Evolutionary conservation across 2,888 invertebrate species (phyloP).

Genomic region (Candidula unifasciata): DNA sequence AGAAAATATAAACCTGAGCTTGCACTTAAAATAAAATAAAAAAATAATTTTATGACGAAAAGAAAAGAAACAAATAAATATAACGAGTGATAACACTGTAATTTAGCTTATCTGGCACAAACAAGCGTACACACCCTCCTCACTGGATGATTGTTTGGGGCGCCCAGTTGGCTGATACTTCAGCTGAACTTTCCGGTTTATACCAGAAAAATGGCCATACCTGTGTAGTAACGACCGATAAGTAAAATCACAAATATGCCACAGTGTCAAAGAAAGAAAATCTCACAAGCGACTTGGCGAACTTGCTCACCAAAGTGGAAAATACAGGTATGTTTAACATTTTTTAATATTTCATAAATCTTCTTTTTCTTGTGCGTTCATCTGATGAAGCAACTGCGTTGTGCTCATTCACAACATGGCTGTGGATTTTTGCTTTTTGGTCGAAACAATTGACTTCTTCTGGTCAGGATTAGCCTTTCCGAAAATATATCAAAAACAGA

Average conservation of each 20-base stretch:
- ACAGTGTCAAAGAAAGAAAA: too few species aligned
- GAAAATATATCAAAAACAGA: too few species aligned
- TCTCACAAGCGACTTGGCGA: too few species aligned
- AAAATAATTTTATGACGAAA: not conserved
- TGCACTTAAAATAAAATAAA: not conserved
- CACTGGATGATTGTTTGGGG: conserved; percentile 74
- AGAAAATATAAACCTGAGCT: not conserved
- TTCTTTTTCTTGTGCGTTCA: too few species aligned
- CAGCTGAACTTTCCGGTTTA: conserved; percentile 99
- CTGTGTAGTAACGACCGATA: conserved; percentile 57
- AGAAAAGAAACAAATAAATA: not conserved
- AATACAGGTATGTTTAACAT: too few species aligned
- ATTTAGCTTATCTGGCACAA: not conserved
- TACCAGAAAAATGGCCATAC: conserved; percentile 94
- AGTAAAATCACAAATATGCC: not conserved
- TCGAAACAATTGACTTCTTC: too few species aligned
- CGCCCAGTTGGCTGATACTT: conserved; percentile 96
- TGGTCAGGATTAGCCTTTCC: too few species aligned
- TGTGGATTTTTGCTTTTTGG: too few species aligned
- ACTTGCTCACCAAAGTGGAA: not conserved
- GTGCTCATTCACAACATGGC: too few species aligned
- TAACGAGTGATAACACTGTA: too few species aligned
- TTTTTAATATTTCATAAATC: too few species aligned
- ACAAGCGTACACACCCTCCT: conserved; percentile 67
- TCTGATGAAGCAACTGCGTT: too few species aligned